These are phyloP conservation scores for Hassar affinis DNA, from an alignment of 2,113 vertebrate species.

Conservation along the genomic window DNA sequence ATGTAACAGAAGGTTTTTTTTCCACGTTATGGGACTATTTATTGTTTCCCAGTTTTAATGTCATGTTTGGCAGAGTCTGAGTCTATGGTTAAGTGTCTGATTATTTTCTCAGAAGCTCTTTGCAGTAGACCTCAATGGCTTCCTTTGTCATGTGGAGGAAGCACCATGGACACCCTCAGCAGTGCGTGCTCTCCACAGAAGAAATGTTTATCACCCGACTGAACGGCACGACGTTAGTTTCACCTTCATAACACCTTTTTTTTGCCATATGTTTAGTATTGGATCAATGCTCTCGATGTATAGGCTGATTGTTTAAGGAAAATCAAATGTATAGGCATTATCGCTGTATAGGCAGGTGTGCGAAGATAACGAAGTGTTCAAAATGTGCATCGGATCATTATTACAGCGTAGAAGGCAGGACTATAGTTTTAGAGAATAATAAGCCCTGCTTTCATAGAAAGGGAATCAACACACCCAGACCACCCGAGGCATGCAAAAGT, in stretches of 20 bases:
- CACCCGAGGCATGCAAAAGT: not conserved
- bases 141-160: conserved; percentile 43
- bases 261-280: not conserved
- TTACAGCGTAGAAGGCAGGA: not conserved
- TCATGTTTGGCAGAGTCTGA: conserved; percentile 42
- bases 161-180: conserved; percentile 19
- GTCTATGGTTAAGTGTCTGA: conserved; percentile 45
- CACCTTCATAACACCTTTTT: not conserved
- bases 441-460: not conserved
- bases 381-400: not conserved
- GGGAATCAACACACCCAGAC: not conserved
- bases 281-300: not conserved
- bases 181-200: conserved; percentile 10
- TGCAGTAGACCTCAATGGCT: conserved; percentile 41
- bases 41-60: conserved; percentile 54
- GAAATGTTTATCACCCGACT: conserved; percentile 21
- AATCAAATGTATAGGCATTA: not conserved
- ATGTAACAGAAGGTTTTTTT: conserved; percentile 40
- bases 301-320: not conserved
- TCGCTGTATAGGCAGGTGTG: not conserved
- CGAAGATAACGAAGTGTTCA: too few relatives aligned
- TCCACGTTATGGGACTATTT: conserved; percentile 42
- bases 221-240: not conserved
- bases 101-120: conserved; percentile 49
- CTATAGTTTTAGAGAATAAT: not conserved